Evolutionary conservation across 1,140 invertebrate genomes (phyloP).

Genomic region (Drosophila erecta): DNA sequence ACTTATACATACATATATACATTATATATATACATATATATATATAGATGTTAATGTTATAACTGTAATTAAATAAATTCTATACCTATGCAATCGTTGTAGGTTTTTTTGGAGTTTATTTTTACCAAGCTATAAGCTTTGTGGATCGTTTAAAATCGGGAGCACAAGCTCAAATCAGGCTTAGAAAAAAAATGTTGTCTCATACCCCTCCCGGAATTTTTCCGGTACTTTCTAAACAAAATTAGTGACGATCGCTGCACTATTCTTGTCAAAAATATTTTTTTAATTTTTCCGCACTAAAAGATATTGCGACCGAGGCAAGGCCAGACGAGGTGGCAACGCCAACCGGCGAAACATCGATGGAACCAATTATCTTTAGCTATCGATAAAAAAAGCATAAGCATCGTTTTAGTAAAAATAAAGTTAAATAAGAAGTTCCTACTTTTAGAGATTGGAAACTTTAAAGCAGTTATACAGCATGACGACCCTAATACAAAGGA

Average conservation of each 20-base stretch:
- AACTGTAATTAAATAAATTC: conserved; percentile 82
- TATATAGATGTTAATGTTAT: conserved; percentile 83
- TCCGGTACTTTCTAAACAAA: no score
- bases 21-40: conserved; percentile 75
- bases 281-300: no score
- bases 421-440: neutral
- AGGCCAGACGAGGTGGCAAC: no score
- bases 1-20: conserved; percentile 73
- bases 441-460: neutral
- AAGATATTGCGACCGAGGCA: no score
- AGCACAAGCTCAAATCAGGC: no score
- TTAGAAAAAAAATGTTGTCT: no score
- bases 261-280: no score
- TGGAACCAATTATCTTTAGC: no score
- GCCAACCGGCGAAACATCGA: no score
- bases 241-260: no score
- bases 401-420: neutral
- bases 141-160: no score
- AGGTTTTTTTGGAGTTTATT: neutral
- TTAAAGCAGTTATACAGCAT: neutral
- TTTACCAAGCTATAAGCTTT: neutral
- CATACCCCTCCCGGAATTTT: no score
- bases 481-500: conserved; percentile 3
- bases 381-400: neutral
- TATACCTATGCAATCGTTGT: conserved; percentile 65